A percentile compares a stretch with the other conserved stretches of the same genome.
Conservation (phyloP, 2,888 invertebrate genomes). For the Heliconius ethilla region DNA sequence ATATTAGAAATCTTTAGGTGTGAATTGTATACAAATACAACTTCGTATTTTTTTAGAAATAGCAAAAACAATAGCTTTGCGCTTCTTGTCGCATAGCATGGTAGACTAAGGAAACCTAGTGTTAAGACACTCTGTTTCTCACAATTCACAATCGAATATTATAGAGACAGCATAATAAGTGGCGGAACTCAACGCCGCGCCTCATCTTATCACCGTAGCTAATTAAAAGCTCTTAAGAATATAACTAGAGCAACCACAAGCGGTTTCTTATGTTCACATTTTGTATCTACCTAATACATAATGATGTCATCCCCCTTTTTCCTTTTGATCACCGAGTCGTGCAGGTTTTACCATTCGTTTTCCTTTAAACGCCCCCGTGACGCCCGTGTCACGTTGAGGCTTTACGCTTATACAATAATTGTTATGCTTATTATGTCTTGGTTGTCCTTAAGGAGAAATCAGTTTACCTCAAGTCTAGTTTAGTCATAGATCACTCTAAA, state of each 20-base stretch:
- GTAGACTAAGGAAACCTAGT: background rate
- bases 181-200: too few species aligned
- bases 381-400: background rate
- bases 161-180: too few species aligned
- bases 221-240: background rate
- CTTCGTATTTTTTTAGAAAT: background rate
- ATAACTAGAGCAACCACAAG: background rate
- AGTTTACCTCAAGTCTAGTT: background rate
- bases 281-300: background rate
- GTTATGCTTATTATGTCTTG: background rate
- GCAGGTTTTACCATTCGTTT: slow-evolving; percentile 20
- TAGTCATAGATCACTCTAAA: background rate
- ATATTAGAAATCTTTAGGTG: background rate
- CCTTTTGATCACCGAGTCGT: slow-evolving; percentile 12
- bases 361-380: slow-evolving; percentile 4
- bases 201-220: background rate
- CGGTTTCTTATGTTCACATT: background rate
- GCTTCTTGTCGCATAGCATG: background rate
- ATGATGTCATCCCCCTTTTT: slow-evolving; percentile 17
- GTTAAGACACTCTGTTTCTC: background rate
- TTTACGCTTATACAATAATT: background rate
- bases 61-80: too few species aligned
- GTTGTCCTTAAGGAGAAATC: slow-evolving; percentile 13
- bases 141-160: too few species aligned
- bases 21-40: slow-evolving; percentile 1